These are phyloP conservation scores for Halesus radiatus DNA, from an alignment of 1,140 invertebrate genomes.

Conservation along the genomic window DNA sequence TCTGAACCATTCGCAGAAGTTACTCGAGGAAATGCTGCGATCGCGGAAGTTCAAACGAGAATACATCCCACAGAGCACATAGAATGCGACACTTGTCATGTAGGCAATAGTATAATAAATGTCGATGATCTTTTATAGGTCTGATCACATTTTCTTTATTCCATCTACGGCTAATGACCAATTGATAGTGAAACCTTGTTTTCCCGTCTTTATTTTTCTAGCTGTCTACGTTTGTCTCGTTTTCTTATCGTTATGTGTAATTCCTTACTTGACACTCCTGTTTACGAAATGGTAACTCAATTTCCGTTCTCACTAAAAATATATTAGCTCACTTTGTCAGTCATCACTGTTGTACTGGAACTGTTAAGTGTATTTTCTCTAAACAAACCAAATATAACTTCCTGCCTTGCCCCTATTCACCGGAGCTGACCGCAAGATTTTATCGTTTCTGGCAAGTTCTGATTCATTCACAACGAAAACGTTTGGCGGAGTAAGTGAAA, in stretches of 20 bases:
- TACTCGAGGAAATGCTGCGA: neutral
- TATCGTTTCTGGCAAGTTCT: slow-evolving; percentile 5
- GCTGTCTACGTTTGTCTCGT: too few species aligned
- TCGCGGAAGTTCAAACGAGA: neutral
- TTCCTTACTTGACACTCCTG: too few species aligned
- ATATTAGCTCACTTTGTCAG: neutral
- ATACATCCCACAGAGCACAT: neutral
- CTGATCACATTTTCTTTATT: slow-evolving; percentile 7
- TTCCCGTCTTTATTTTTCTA: too few species aligned
- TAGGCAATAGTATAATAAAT: neutral
- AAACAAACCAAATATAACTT: neutral
- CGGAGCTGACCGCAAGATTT: slow-evolving; percentile 17
- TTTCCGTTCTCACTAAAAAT: neutral
- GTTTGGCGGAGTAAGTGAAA: neutral
- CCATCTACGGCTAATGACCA: neutral
- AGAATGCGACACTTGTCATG: neutral
- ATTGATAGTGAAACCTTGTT: slow-evolving; percentile 5
- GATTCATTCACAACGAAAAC: slow-evolving; percentile 7
- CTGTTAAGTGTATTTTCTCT: neutral
- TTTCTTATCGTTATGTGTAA: too few species aligned
- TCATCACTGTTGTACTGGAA: neutral
- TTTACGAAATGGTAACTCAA: neutral
- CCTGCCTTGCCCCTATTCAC: neutral
- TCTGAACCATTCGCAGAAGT: neutral
- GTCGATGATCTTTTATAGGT: neutral